Evolutionary conservation across 2,113 vertebrate genomes (phyloP), one percentile per base, ranked within the genome.

Genomic region (Calyptomena viridis): DNA sequence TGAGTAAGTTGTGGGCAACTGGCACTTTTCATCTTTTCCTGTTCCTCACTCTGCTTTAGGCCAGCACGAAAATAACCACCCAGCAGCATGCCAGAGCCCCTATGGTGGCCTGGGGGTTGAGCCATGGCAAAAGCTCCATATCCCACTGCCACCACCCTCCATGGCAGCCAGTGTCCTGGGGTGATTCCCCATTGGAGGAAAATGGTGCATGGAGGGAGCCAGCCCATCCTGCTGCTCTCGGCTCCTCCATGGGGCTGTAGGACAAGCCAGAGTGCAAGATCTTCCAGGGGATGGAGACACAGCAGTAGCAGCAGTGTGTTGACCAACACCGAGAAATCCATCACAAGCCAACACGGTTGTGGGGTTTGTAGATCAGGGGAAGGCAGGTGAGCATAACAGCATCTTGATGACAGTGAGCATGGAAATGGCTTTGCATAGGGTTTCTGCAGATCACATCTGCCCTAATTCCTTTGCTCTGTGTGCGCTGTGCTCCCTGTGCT

Each of bases 91-190:
- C 17, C n/a, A 55, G 60, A 68, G 47, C 59, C 47, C n/a, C 31
- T 6, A 22, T 0, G 0, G 1, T 5, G 9, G 11, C 33, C 79
- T 66, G 27, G 31, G 8, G 3, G 4, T 2, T 49, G 33, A 71
- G 39, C 22, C 2, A 8, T 0, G 3, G 75, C 31, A 58, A 62
- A 66, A 78, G 18, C 64, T 76, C n/a, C 21, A 7, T 39, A 17
- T 62, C 21, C 50, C 42, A 20, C 46, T 78, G 55, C 31, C 50
- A 66, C 23, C 49, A 60, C 35, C 28, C 22, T 72, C 13, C 11
- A 5, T 42, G 37, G 53, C 55, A 71, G 49, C n/a, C 50, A 23
- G 35, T 8, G 40, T 31, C 50, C 27, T 27, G 46, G 53, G 8
- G 6, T 27, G 18, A 76, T 58, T 24, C 7, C 27, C 9, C 23